Percentiles rank a stretch among this genome's conserved stretches.
Conservation (phyloP, 2,113 vertebrate species). For the Leuciscus idus region DNA sequence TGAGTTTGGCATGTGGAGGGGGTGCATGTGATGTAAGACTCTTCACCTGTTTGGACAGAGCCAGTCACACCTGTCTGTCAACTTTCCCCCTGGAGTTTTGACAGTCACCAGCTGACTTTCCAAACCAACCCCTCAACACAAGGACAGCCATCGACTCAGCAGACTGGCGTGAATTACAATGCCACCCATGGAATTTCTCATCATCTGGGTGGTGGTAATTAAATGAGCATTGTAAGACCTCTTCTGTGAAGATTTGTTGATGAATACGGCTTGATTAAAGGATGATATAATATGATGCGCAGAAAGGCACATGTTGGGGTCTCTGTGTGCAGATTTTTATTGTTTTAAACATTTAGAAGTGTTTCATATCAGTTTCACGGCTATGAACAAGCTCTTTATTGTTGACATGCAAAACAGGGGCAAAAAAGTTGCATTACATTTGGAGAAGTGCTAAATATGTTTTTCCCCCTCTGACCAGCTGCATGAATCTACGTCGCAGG, state of each 20-base stretch:
- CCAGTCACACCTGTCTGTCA: conserved; percentile 41
- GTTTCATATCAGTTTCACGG: neutral
- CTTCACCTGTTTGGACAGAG: conserved; percentile 41
- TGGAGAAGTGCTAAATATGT: neutral
- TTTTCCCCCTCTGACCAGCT: neutral
- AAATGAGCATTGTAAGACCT: neutral
- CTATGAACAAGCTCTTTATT: neutral
- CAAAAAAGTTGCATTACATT: neutral
- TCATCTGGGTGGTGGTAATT: neutral
- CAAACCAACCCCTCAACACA: neutral
- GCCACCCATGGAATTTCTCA: conserved; percentile 11
- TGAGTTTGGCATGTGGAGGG: neutral
- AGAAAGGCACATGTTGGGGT: neutral
- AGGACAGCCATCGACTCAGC: neutral
- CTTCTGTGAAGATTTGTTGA: neutral
- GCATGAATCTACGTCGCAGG: neutral
- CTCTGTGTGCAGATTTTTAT: neutral
- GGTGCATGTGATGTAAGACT: neutral
- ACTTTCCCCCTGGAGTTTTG: conserved; percentile 21
- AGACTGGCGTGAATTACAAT: conserved; percentile 8
- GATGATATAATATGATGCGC: neutral
- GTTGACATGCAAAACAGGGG: neutral
- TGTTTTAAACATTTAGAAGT: neutral
- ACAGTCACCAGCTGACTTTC: conserved; percentile 36
- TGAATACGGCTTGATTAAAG: neutral